These are phyloP conservation scores for Spilosoma lubricipeda DNA, from an alignment of 2,888 invertebrate genomes.

Conservation along the genomic window DNA sequence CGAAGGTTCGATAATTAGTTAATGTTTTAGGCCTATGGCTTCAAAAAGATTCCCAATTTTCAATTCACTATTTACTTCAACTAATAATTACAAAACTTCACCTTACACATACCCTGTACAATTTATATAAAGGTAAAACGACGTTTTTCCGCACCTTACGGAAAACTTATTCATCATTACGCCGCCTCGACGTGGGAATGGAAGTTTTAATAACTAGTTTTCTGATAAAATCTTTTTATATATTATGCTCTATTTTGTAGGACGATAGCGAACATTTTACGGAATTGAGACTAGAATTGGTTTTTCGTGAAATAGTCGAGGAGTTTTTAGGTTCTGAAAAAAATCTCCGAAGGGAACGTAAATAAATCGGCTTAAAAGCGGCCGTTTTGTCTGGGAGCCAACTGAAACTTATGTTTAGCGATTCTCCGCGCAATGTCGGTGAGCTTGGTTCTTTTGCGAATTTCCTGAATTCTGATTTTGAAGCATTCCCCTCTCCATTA, in stretches of 20 bases:
- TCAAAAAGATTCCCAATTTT: background rate
- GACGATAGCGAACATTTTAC: constrained; percentile 21
- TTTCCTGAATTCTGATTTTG: too few relatives aligned
- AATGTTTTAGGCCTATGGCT: background rate
- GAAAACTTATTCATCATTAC: constrained; percentile 39
- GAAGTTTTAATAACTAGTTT: constrained; percentile 53
- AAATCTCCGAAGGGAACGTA: background rate
- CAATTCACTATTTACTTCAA: background rate
- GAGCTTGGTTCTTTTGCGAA: too few relatives aligned
- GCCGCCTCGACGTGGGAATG: constrained; percentile 29
- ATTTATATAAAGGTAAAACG: background rate
- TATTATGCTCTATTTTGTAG: constrained; percentile 32
- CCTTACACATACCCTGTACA: background rate
- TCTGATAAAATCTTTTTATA: constrained; percentile 38
- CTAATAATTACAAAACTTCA: background rate
- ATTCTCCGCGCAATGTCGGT: too few relatives aligned
- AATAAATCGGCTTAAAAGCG: too few relatives aligned
- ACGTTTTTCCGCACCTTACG: background rate
- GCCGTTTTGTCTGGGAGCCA: too few relatives aligned
- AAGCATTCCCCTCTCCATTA: too few relatives aligned
- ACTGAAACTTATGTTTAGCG: too few relatives aligned
- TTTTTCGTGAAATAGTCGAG: background rate
- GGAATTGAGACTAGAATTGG: background rate
- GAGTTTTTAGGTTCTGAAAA: background rate
- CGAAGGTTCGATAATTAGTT: too few relatives aligned